phyloP scores from a whole-genome alignment of 2,113 vertebrate genomes.

The Anas platyrhynchos region DNA sequence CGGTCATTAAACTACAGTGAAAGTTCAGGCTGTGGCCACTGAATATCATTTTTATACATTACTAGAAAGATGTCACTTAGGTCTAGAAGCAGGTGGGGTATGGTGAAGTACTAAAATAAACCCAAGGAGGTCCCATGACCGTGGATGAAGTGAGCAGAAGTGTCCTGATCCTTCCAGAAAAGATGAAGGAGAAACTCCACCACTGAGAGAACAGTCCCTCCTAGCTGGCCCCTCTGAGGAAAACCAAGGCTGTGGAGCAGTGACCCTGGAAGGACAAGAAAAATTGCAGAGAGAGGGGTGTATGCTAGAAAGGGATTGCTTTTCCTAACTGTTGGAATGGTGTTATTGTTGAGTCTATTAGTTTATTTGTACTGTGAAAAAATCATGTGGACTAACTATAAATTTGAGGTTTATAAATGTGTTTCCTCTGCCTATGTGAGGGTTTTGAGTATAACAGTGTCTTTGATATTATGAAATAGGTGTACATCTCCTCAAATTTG shows the following conservation, averaged over 20 bases:
- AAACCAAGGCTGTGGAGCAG: neutral
- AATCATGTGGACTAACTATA: too few relatives aligned
- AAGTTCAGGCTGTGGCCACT: neutral
- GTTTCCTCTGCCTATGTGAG: neutral
- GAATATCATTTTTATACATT: neutral
- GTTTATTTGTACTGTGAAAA: neutral
- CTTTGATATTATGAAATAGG: neutral
- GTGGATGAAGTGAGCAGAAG: neutral
- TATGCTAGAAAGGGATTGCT: neutral
- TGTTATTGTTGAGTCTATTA: neutral
- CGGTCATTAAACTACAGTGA: fast-evolving
- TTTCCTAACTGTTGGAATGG: neutral
- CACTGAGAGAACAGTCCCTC: fast-evolving
- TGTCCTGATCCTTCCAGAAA: neutral
- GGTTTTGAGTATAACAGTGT: neutral
- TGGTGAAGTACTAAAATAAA: neutral
- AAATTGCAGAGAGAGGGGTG: neutral
- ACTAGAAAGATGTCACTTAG: neutral
- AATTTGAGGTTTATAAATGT: neutral
- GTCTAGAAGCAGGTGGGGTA: neutral
- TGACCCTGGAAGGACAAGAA: neutral
- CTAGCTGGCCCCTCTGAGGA: fast-evolving
- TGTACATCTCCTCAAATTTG: neutral
- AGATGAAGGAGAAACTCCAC: neutral
- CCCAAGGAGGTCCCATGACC: neutral